Base-by-base conservation (phyloP, 2,888 invertebrate species). In the Quadroppia sp. region DNA sequence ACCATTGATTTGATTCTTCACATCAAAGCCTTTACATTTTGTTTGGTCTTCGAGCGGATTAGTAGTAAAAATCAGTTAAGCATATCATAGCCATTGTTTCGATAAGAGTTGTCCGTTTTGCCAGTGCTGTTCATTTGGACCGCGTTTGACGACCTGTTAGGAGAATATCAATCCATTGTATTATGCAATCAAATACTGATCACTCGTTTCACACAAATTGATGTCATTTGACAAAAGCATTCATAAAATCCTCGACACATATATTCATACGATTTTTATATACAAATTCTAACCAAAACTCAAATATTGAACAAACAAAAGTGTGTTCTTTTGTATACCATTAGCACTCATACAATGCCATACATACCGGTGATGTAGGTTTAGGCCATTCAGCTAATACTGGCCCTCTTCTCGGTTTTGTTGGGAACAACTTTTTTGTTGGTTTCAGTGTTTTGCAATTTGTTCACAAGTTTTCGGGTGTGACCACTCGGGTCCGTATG, bases 401-500 rank as follows among this genome's bases (percentile, higher is more conserved):
- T 67, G 20, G 67, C 42, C 13, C 67, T 67, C 15, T 67, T 67
- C 4, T 67, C 67, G 2, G 36, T 15, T 23, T 67, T 67, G 20
- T 30, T 61, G 0, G n/a, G 67, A 1, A n/a, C n/a, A n/a, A 15
- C 23, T 42, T 76, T 76, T n/a, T 53, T 69, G 71, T 78, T 77
- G 20, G 61, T 50, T 71, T 78, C 78, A 7, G 78, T 78, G 36
- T 94, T 94, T 82, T 88, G 87, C 78, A 93, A 82, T 84, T 94
- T 94, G 75, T 90, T 90, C 45, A 89, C 85, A 81, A 93, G 89
- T 86, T 96, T 96, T 83, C 95, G 89, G 72, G 92, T 91, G 87
- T 96, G 94, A 79, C 95, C 95, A 81, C 88, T 89, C 76, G 94
- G 94, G 83, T 95, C 94, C 83, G 88, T 88, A 83, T 92, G 93